Base-by-base conservation (phyloP, 2,113 vertebrate genomes). In the Agapornis roseicollis region DNA sequence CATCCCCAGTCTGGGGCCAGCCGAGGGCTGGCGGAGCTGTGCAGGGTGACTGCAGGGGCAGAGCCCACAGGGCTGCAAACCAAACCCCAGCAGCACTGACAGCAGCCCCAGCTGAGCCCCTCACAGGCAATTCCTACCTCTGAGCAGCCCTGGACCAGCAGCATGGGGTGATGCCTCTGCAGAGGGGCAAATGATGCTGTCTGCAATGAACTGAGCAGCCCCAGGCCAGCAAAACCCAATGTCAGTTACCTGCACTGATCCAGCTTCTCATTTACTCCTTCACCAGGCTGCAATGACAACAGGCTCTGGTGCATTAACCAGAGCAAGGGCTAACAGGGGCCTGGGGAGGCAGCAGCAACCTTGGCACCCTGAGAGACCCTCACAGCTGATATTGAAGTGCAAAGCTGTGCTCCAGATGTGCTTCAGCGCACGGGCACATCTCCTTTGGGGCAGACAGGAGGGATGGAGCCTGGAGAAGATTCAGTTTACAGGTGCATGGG, bases 281-380 rank as follows among this genome's bases (percentile, higher is more conserved):
- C 22, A 1, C 13, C 33, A 8, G 64, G 74, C 88, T 81, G 64
- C 68, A 39, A 11, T 42, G 5, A 64, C 6, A 3, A 66, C 60
- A 22, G 60, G 56, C 33, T 42, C 58, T 6, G 20, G 37, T 2
- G 23, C 52, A 18, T 33, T 13, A 1, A 25, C 29, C 1, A 3
- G 16, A 42, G 39, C 20, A 13, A 22, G 39, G 23, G 42, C 25
- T 63, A 29, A 23, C 2, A 0, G 44, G 28, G 44, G 46, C 6
- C 5, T 1, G 6, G 0, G 58, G 52, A 20, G 55, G 28, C 46
- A 33, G 6, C 2, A 0, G 49, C 28, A 29, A 28, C 39, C 61
- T 33, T 29, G 20, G 68, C 84, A 42, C 22, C n/a, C 68, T 11
- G 1, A 17, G 33, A 16, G 25, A 19, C 5, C 31, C 69, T 55